Conservation (phyloP, 2,888 invertebrate species). For the Clistopyga incitator region DNA sequence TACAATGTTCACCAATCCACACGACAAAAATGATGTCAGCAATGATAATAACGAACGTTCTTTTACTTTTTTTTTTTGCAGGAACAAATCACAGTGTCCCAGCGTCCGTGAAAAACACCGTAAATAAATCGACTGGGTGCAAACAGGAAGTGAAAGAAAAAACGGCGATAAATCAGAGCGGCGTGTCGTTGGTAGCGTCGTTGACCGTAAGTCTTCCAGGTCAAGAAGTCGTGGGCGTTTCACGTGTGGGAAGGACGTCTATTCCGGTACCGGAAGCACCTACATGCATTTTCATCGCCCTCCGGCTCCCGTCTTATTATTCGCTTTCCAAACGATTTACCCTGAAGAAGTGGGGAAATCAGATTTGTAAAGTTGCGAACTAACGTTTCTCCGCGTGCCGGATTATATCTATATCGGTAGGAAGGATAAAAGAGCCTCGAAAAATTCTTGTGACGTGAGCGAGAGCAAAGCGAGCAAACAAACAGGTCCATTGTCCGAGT, state of each 20-base stretch:
- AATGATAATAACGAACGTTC: neutral
- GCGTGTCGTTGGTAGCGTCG: neutral
- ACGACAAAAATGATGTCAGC: neutral
- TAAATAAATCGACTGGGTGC: neutral
- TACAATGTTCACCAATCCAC: too few relatives aligned
- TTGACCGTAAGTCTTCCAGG: conserved; percentile 25
- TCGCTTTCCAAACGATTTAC: conserved; percentile 20
- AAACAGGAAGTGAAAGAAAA: neutral
- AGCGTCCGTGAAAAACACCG: neutral
- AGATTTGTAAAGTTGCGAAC: neutral
- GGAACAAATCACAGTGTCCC: neutral
- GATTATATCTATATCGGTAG: neutral
- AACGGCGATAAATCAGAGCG: neutral
- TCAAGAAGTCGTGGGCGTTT: conserved; percentile 14
- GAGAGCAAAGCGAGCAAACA: conserved; percentile 22
- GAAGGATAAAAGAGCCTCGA: conserved; percentile 2
- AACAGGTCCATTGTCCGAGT: conserved; percentile 60
- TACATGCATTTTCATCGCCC: conserved; percentile 36
- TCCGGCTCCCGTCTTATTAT: conserved; percentile 10
- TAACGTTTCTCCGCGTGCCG: neutral
- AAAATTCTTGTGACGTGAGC: conserved; percentile 26
- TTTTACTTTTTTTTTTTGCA: neutral
- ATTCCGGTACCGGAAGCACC: conserved; percentile 50
- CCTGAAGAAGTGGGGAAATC: neutral
- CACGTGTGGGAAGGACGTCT: conserved; percentile 43